These are phyloP conservation scores for Turritopsis rubra DNA, from an alignment of 30 jellyfish, hydroid and myxozoan species.

Conservation along the genomic window DNA sequence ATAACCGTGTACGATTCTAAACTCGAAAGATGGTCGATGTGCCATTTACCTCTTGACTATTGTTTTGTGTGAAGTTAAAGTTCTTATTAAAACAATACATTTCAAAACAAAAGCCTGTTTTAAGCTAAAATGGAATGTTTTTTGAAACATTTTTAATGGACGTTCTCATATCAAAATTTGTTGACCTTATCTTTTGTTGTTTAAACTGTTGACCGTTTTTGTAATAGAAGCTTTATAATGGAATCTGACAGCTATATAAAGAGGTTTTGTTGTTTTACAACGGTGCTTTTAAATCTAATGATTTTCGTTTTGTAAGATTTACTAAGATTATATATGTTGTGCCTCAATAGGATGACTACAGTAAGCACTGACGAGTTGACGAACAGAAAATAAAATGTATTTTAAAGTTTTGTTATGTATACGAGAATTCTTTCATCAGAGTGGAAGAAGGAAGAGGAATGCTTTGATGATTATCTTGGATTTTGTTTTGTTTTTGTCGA, in stretches of 20 bases:
- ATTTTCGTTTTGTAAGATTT: background rate
- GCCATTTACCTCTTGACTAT: background rate
- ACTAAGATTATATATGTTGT: background rate
- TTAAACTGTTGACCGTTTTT: slow-evolving; percentile 6
- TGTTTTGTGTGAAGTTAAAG: background rate
- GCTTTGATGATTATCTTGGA: too few relatives aligned
- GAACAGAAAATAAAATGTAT: background rate
- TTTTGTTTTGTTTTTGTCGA: too few relatives aligned
- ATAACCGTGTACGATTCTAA: too few relatives aligned
- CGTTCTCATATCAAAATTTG: background rate
- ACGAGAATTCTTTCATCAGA: too few relatives aligned
- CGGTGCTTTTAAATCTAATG: slow-evolving; percentile 16
- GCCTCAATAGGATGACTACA: background rate
- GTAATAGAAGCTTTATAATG: slow-evolving; percentile 9
- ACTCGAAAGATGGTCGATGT: background rate
- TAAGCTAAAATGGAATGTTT: background rate
- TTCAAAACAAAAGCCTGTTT: slow-evolving; percentile 9
- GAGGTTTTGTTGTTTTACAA: slow-evolving; percentile 14
- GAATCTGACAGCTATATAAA: slow-evolving; percentile 30
- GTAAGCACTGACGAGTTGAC: background rate
- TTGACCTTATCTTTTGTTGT: slow-evolving; percentile 24
- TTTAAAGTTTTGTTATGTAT: too few relatives aligned
- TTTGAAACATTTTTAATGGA: slow-evolving; percentile 1
- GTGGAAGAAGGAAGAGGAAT: too few relatives aligned
- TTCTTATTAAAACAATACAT: background rate